phyloP scores from a whole-genome alignment of 2,797 vertebrate species.

The Poeciliopsis presidionis region DNA sequence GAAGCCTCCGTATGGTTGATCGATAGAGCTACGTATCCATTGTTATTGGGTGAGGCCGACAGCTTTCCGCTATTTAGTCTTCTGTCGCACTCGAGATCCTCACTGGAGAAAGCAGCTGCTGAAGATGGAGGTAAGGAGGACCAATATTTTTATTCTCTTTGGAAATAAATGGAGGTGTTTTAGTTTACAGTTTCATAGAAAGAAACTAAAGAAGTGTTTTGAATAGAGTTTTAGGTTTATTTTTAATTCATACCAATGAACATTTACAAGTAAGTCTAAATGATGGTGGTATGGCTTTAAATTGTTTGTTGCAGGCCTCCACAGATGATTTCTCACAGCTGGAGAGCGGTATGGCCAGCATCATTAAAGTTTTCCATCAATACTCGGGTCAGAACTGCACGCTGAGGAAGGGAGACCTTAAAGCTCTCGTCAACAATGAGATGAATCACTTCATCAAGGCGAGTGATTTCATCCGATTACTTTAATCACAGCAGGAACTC shows the following conservation, averaged over 20 bases:
- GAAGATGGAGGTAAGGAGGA: constrained; percentile 67
- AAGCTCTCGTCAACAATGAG: constrained; percentile 80
- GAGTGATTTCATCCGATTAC: constrained; percentile 15
- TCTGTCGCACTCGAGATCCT: constrained; percentile 27
- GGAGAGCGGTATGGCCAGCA: constrained; percentile 74
- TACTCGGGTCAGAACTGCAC: constrained; percentile 77
- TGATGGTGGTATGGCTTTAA: not conserved
- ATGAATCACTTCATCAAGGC: constrained; percentile 80
- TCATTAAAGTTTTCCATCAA: constrained; percentile 78
- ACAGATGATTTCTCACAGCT: constrained; percentile 65
- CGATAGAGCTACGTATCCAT: constrained; percentile 47
- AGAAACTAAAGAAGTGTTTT: not conserved
- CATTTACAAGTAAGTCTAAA: not conserved
- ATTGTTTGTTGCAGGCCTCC: constrained; percentile 47
- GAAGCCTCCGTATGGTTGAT: constrained; percentile 35
- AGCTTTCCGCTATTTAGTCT: not conserved
- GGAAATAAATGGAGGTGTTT: not conserved
- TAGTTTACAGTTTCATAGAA: not conserved
- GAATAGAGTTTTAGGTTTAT: not conserved
- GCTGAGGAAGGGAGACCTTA: constrained; percentile 79
- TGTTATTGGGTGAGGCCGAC: constrained; percentile 54
- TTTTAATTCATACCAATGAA: not conserved
- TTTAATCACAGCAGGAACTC: not conserved
- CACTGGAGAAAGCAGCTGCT: constrained; percentile 31
- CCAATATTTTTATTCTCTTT: not conserved